Conservation (phyloP, 2,113 vertebrate species). For the Willisornis vidua region DNA sequence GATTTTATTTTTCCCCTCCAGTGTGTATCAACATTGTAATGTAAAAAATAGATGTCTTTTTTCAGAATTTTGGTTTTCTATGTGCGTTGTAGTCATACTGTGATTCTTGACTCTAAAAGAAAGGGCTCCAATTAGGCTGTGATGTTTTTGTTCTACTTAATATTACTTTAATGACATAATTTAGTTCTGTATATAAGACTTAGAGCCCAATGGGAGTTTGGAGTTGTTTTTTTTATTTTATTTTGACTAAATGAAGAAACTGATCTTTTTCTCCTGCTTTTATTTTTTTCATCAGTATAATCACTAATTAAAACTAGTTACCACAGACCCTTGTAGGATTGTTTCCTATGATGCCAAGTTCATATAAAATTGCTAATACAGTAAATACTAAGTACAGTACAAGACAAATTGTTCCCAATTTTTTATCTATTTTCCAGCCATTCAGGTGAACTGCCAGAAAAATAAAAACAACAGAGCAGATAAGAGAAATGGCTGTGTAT, state of each 20-base stretch:
- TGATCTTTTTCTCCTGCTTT: conserved; percentile 39
- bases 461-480: conserved; percentile 89
- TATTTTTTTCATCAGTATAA: conserved; percentile 41
- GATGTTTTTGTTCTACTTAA: conserved; percentile 58
- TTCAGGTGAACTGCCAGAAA: conserved; percentile 88
- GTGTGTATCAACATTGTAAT: conserved; percentile 59
- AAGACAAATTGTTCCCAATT: conserved; percentile 84
- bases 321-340: conserved; percentile 84
- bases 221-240: conserved; percentile 20
- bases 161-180: conserved; percentile 51
- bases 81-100: conserved; percentile 52
- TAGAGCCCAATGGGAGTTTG: conserved; percentile 64
- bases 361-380: conserved; percentile 88
- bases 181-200: conserved; percentile 73
- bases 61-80: conserved; percentile 62
- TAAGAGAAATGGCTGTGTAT: conserved; percentile 86
- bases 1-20: background rate
- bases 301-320: conserved; percentile 71
- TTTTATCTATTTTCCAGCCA: conserved; percentile 93
- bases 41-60: conserved; percentile 51
- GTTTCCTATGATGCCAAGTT: conserved; percentile 93
- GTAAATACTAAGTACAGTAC: conserved; percentile 87
- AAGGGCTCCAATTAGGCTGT: conserved; percentile 74
- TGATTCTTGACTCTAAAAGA: conserved; percentile 65
- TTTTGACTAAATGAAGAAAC: conserved; percentile 74